Base-by-base conservation (phyloP, 1,140 invertebrate genomes). In the Drosophila subobscura region DNA sequence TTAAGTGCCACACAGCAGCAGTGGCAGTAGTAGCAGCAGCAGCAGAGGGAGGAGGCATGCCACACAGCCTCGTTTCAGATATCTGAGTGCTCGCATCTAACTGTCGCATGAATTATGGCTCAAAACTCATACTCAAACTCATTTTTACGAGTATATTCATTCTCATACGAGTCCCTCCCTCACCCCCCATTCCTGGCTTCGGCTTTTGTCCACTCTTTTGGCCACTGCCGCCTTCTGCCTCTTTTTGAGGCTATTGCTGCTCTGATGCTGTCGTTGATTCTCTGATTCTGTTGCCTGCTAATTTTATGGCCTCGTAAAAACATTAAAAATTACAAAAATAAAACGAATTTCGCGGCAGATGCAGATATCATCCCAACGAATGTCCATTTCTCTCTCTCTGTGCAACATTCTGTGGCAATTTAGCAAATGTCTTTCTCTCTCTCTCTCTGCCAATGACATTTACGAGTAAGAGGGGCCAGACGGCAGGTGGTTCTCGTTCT, bases 291-390 rank as follows among this genome's bases (percentile, higher is more conserved):
- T 10, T 33, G 46, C 56, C 64, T 80, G 84, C 79, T 85, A 86
- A 85, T 85, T 86, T 85, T 85, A 85, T 85, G 61, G 72, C 77
- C 81, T 80, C 80, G 57, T 85, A 86, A 85, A 85, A 80, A 63
- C 77, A 85, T 80, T 86, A 67, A 86, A 85, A 86, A 80, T 80
- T 80, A 71, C 77, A 80, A 79, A 37, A 60, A 83, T 50, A 58
- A 83, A 64, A 44, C 47, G 74, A 64, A 58, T 14, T 51, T 33
- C 42, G 53, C 33, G 54, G 25, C 33, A 63, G 72, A 63, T 76
- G 55, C 44, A 58, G 60, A 61, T 56, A 50, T 23, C 27, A 14
- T 20, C 12, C 45, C 41, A 14, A 40, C 68, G 44, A 44, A 63
- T 50, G 54, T 29, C 42, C 10, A 20, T 45, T 42, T 64, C 16